Base-by-base conservation (phyloP, 2,797 vertebrate genomes). In the Rousettus madagascariensis region DNA sequence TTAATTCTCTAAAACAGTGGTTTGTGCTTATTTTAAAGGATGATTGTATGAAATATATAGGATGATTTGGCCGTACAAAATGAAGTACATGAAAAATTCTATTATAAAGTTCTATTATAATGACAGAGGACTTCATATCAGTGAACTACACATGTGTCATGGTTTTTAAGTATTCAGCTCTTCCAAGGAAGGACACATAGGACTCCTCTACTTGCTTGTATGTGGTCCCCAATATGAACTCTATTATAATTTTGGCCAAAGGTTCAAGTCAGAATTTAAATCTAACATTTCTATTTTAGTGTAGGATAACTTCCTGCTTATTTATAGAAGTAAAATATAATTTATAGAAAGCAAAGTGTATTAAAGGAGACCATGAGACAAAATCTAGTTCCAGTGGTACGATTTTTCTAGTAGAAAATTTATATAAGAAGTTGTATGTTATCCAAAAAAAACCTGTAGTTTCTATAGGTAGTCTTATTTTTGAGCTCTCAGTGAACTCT, bases 21-120 rank as follows among this genome's bases (percentile, higher is more conserved):
- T 86, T 83, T 15, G 8, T 59, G 83, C 84, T 92, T 93, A 57
- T 96, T 98, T 95, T 92, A 95, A 96, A 78, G 92, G 95, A 74
- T 94, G 95, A 89, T 96, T 85, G 16, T 95, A 61, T 82, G 86
- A 91, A 95, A 75, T 78, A 69, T 77, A 43, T 82, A 36, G 24
- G 82, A 90, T 89, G 87, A 75, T 94, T 95, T 90, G 71, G 38
- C 97, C 91, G 61, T 68, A 63, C 69, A 86, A 95, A 96, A 93
- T 95, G 83, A 80, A 97, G 90, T 91, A 97, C 15, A 9, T 86
- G 78, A 93, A 22, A 86, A 65, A 43, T 80, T 94, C 57, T 86
- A 1, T 1, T 77, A 43, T 94, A 22, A 86, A 65, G 46, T 80
- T 94, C 57, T 86, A 1, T 1, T 77, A 43, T 74, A 59, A 89